Evolutionary conservation across 1,140 invertebrate species (phyloP).

Genomic region (Drosophila malerkotliana): DNA sequence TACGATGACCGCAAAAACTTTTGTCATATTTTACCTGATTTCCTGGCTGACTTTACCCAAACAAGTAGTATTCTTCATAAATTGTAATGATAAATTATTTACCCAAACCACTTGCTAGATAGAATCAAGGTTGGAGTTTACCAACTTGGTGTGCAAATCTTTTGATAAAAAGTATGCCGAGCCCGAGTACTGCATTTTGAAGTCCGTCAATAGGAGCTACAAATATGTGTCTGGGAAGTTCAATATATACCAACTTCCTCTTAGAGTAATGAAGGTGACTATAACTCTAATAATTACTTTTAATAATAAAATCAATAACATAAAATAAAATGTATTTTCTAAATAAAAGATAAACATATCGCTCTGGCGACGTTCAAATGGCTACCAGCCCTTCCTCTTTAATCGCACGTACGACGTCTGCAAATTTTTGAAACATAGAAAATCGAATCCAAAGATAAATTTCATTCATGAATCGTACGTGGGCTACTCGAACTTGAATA

Average conservation of each 20-base stretch:
- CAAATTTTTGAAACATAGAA: slow-evolving; percentile 1
- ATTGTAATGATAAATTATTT: too few relatives aligned
- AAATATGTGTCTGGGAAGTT: slow-evolving; percentile 13
- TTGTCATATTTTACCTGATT: too few relatives aligned
- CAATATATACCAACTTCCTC: not conserved
- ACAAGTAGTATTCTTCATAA: too few relatives aligned
- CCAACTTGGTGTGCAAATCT: slow-evolving; percentile 5
- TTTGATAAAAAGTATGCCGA: slow-evolving; percentile 3
- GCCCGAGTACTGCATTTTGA: slow-evolving; percentile 5
- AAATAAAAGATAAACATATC: not conserved
- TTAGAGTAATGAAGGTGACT: not conserved
- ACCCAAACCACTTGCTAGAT: not conserved
- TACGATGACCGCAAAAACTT: too few relatives aligned
- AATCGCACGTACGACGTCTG: slow-evolving; percentile 8
- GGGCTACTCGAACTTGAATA: slow-evolving; percentile 2
- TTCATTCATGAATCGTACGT: not conserved
- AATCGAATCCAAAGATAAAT: slow-evolving; percentile 10
- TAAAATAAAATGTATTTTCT: too few relatives aligned
- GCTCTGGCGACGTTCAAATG: slow-evolving; percentile 7
- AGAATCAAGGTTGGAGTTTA: slow-evolving; percentile 7
- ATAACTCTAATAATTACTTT: too few relatives aligned
- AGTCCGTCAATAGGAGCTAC: not conserved
- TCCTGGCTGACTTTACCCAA: too few relatives aligned
- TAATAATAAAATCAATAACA: not conserved
- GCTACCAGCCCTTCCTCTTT: slow-evolving; percentile 19